Evolutionary conservation across 2,113 vertebrate species (phyloP), one percentile per base, ranked within the genome.

Genomic region (Ancistrus triradiatus): DNA sequence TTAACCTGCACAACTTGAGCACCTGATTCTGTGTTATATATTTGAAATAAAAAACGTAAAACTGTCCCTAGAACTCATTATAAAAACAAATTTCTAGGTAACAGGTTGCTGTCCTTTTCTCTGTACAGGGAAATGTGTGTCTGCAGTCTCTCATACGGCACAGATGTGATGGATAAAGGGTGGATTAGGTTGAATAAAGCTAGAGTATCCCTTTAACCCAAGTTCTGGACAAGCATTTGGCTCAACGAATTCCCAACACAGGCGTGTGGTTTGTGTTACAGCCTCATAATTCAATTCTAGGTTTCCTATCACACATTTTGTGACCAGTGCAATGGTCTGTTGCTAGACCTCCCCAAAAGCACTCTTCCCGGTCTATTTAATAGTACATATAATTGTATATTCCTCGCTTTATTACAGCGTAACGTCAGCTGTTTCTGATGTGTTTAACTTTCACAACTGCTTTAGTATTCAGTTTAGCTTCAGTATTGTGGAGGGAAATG

Each of bases 281-380:
- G 60, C 44, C 48, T 73, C 78, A 74, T 84, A 74, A 84, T 80
- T 79, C 60, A 80, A 81, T 85, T 77, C 78, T 33, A 22, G 17
- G 31, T 59, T 59, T 70, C 22, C 59, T 73, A 81, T 74, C 59
- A 69, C 59, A 68, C 62, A 75, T 61, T 69, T 59, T 74, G 68
- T 31, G 68, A 71, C 63, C 62, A 74, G 63, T 50, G 76, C 63
- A 62, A 73, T 63, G 60, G 9, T 75, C 63, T 53, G 60, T 52
- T 40, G 47, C 28, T 14, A 57, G 48, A 65, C 67, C 57, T 52
- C 44, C 52, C 48, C 46, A 43, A 59, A 64, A 52, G 17, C 6
- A 35, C 57, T 37, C 15, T 13, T 38, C n/a, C n/a, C 15, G 1
- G 28, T 58, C 31, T 48, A 55, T 38, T 48, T 49, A 15, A 61